A percentile compares a stretch with the other conserved stretches of the same genome.
Evolutionary conservation across 2,888 invertebrate species (phyloP).

Genomic region (Vesta saturnalis): DNA sequence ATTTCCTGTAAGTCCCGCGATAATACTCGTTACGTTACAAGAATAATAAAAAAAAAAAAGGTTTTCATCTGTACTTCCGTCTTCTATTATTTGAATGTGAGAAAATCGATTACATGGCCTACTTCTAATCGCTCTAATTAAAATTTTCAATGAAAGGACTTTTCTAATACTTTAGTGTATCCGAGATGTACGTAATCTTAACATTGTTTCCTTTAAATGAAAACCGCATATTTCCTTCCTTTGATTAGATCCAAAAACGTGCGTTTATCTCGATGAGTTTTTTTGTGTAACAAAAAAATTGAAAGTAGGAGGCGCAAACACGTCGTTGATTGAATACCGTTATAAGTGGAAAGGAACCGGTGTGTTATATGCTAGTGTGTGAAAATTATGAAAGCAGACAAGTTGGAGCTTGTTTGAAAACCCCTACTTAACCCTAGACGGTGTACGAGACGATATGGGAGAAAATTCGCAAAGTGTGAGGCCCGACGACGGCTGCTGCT

Average conservation of each 20-base stretch:
- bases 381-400: too few species aligned
- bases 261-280: neutral
- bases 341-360: neutral
- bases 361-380: too few species aligned
- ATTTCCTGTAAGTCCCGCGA: neutral
- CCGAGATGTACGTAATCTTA: constrained; percentile 9
- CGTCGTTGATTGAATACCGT: too few species aligned
- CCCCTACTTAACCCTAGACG: neutral
- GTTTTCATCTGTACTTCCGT: neutral
- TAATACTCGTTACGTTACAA: neutral
- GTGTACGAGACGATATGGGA: constrained; percentile 11
- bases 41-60: neutral
- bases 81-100: neutral
- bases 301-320: neutral
- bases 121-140: neutral
- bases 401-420: too few species aligned
- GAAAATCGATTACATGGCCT: neutral
- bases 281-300: neutral
- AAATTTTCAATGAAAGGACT: neutral
- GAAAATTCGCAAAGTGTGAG: constrained; percentile 12
- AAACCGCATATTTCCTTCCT: constrained; percentile 7
- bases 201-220: constrained; percentile 6
- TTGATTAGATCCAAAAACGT: neutral
- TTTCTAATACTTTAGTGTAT: neutral
- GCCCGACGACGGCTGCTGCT: constrained; percentile 4